Evolutionary conservation across 2,113 vertebrate genomes (phyloP).

Genomic region (Oostethus manadensis): DNA sequence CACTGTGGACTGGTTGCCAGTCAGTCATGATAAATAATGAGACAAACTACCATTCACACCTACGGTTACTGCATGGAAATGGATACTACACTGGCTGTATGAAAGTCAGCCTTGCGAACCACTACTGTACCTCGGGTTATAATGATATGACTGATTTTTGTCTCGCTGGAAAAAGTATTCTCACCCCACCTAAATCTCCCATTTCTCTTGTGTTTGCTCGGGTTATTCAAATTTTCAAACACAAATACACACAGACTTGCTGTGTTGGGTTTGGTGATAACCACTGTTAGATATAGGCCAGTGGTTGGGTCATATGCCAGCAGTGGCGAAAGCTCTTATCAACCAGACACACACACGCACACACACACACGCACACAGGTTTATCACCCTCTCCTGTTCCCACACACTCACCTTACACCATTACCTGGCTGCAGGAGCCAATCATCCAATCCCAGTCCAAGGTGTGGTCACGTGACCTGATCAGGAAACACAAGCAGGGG

Average conservation of each 20-base stretch:
- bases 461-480: conserved; percentile 86
- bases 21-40: too few relatives aligned
- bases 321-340: conserved; percentile 95
- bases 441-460: conserved; percentile 80
- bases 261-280: conserved; percentile 88
- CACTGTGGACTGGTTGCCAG: too few relatives aligned
- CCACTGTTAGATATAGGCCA: conserved; percentile 74
- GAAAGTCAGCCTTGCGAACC: too few relatives aligned
- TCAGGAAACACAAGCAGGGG: conserved; percentile 88
- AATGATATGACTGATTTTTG: conserved; percentile 40
- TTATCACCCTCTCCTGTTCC: conserved; percentile 76
- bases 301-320: conserved; percentile 77
- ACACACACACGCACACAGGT: conserved; percentile 31
- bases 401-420: conserved; percentile 99
- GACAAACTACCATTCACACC: too few relatives aligned
- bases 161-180: conserved; percentile 4
- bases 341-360: conserved; percentile 74
- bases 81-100: too few relatives aligned
- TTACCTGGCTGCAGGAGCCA: conserved; percentile 84
- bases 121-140: too few relatives aligned
- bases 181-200: background rate
- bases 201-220: conserved; percentile 10
- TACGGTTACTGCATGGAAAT: too few relatives aligned
- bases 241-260: conserved; percentile 46
- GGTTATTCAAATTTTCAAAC: conserved; percentile 27